A percentile compares a stretch with the other conserved stretches of the same genome.
phyloP scores from a whole-genome alignment of 2,888 invertebrate species.

The Chymomyza caudatula region DNA sequence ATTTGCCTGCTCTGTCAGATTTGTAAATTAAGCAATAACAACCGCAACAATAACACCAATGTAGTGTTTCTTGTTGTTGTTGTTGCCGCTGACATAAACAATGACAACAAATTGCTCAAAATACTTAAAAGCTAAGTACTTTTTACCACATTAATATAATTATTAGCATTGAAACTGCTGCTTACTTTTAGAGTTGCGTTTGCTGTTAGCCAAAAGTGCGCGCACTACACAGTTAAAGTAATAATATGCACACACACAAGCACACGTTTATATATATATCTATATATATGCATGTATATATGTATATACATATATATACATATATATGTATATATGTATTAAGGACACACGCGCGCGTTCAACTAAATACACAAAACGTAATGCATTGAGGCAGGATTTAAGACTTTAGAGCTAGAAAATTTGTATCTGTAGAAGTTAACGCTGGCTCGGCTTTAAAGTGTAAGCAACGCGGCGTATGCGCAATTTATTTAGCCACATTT shows the following conservation, averaged over 20 bases:
- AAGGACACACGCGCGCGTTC: background rate
- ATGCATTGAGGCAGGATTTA: background rate
- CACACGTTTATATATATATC: background rate
- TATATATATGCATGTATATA: background rate
- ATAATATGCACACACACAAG: background rate
- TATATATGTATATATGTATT: background rate
- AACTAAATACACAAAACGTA: background rate
- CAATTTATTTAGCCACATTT: conserved; percentile 8
- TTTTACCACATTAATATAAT: too few species aligned
- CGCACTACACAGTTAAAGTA: background rate
- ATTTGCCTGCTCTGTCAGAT: conserved; percentile 20
- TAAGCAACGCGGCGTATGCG: conserved; percentile 28
- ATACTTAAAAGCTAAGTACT: too few species aligned
- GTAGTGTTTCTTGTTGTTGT: too few species aligned
- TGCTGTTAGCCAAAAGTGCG: background rate
- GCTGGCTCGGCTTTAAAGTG: conserved; percentile 8
- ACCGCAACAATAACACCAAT: conserved; percentile 23
- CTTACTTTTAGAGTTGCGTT: background rate
- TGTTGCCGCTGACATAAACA: too few species aligned
- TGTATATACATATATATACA: background rate
- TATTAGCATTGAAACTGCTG: too few species aligned
- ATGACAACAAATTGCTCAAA: conserved; percentile 34
- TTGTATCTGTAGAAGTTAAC: background rate
- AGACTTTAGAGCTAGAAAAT: background rate
- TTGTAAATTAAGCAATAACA: conserved; percentile 40